Conservation (phyloP, 2,113 vertebrate species). For the Gymnocephalus cernua region DNA sequence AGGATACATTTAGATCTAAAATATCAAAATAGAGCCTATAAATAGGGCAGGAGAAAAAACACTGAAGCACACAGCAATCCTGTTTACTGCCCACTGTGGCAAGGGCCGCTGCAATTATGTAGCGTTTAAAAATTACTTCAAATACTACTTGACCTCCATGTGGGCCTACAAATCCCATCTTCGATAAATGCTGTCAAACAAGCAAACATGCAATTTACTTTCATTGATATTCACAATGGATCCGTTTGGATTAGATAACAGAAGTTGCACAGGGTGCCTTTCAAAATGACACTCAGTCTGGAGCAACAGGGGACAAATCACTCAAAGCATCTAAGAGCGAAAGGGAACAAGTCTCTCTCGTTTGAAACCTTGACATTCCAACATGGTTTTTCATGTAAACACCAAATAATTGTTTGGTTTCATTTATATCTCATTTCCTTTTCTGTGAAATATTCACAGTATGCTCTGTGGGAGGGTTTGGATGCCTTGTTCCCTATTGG, state of each 20-base stretch:
- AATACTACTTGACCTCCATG: constrained; percentile 46
- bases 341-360: constrained; percentile 38
- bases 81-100: constrained; percentile 18
- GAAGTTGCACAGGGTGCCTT: constrained; percentile 33
- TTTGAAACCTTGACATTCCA: constrained; percentile 53
- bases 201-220: constrained; percentile 34
- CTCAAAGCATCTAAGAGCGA: constrained; percentile 37
- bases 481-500: constrained; percentile 68
- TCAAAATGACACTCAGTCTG: constrained; percentile 48
- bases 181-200: constrained; percentile 45
- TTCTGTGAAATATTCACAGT: constrained; percentile 66
- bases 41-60: constrained; percentile 44
- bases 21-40: constrained; percentile 62
- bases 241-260: constrained; percentile 14
- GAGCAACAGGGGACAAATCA: constrained; percentile 55
- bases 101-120: constrained; percentile 10
- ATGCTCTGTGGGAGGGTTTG: constrained; percentile 61
- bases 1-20: constrained; percentile 53
- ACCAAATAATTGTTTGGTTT: constrained; percentile 72
- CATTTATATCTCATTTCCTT: constrained; percentile 56
- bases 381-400: constrained; percentile 51
- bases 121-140: constrained; percentile 33
- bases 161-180: constrained; percentile 3
- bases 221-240: constrained; percentile 39
- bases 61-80: constrained; percentile 18